Evolutionary conservation across 2,888 invertebrate species (phyloP).

Genomic region (Mesodorylaimus sp.): DNA sequence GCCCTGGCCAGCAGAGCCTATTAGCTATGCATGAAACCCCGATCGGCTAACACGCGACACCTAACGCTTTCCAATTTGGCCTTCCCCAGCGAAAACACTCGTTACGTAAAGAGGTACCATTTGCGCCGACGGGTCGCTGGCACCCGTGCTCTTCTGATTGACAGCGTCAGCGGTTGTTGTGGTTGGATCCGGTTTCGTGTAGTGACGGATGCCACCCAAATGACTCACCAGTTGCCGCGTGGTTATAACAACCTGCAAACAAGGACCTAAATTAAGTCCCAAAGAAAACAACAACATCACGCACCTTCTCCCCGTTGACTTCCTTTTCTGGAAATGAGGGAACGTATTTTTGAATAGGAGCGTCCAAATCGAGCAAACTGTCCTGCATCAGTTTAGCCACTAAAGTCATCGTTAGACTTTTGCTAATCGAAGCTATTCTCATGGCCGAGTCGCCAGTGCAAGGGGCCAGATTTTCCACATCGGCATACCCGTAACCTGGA

Average conservation of each 20-base stretch:
- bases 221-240: slow-evolving; percentile 39
- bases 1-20: too few relatives aligned
- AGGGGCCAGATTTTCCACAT: slow-evolving; percentile 38
- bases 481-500: slow-evolving; percentile 38
- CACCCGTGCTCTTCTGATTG: too few relatives aligned
- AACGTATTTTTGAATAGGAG: slow-evolving; percentile 38
- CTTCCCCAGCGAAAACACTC: too few relatives aligned
- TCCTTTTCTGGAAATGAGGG: slow-evolving; percentile 38
- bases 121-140: too few relatives aligned
- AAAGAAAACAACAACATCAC: slow-evolving; percentile 6
- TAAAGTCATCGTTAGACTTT: slow-evolving; percentile 39
- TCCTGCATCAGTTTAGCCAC: slow-evolving; percentile 38
- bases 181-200: slow-evolving; percentile 21
- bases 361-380: slow-evolving; percentile 39
- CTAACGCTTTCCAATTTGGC: too few relatives aligned
- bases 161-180: too few relatives aligned
- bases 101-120: too few relatives aligned
- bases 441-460: slow-evolving; percentile 37
- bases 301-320: slow-evolving; percentile 35
- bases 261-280: slow-evolving; percentile 2
- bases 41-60: too few relatives aligned
- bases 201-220: slow-evolving; percentile 41
- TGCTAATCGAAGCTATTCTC: slow-evolving; percentile 44
- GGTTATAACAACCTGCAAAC: slow-evolving; percentile 35
- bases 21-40: too few relatives aligned